Conservation (phyloP, 2,797 vertebrate genomes). For the Perodicticus potto region DNA sequence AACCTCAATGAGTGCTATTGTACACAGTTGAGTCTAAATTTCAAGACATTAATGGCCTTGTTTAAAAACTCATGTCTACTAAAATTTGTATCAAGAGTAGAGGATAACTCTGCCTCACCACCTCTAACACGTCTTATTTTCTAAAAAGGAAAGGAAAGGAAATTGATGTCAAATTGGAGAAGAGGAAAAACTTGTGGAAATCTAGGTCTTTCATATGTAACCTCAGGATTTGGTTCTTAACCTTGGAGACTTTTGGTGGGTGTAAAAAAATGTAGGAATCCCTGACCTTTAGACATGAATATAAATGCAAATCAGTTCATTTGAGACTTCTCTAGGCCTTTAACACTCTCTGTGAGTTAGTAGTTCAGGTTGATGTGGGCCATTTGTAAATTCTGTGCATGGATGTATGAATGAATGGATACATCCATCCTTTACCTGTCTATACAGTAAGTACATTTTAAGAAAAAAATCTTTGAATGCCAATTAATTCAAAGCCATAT, state of each 20-base stretch:
- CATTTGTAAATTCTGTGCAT: slow-evolving; percentile 58
- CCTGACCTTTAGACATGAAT: neutral
- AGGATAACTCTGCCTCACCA: neutral
- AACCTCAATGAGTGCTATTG: neutral
- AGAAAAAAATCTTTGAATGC: neutral
- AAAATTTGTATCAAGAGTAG: neutral
- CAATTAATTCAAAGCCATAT: neutral
- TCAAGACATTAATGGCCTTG: neutral
- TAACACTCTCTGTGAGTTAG: slow-evolving; percentile 21
- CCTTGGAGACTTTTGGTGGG: neutral
- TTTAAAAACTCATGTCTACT: neutral
- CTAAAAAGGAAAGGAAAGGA: neutral
- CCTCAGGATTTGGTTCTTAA: neutral
- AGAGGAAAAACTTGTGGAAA: neutral
- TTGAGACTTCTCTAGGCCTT: neutral
- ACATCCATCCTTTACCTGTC: neutral
- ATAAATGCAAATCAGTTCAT: neutral
- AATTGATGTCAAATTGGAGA: neutral
- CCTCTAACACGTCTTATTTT: neutral
- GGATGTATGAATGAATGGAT: rapidly evolving
- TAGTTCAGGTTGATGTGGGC: slow-evolving; percentile 44
- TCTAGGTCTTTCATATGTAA: neutral
- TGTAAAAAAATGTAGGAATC: neutral
- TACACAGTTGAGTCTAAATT: neutral
- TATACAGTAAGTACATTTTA: neutral